Base-by-base conservation (phyloP, 1,140 invertebrate species). In the Ceratina australensis region DNA sequence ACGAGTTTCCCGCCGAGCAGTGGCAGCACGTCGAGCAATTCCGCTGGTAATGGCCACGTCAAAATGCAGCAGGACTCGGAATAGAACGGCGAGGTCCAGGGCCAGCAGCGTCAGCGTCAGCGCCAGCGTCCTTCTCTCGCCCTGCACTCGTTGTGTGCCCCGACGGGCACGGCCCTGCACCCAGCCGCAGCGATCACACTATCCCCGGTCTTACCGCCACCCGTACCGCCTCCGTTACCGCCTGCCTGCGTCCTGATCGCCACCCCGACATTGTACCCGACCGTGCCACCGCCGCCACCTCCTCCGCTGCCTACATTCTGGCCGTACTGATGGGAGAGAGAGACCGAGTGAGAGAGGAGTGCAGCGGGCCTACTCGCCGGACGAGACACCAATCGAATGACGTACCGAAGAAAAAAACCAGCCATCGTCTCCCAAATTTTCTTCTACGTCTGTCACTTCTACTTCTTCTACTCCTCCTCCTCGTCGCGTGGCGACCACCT, bases 1-100 rank as follows among this genome's bases (percentile, higher is more conserved):
- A 88, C 90, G 63, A 92, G 87, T 80, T 92, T 92, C 89, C 91
- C 91, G 24, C 87, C 91, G 2, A 90, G 87, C 85, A 89, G 87
- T 72, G 85, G 86, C 76, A 88, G 84, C 79, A 81, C 87, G 64
- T 87, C 90, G 57, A 89, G 88, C 84, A 92, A 90, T 89, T 89
- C 90, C 77, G 84, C 89, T 84, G 91, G 90, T 86, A 92, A 92
- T 85, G 91, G 91, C 81, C 92, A 92, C 87, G 87, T 82, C 75
- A 92, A 92, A 92, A 92, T 92, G 91, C 91, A 92, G 89, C 92
- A 92, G 76, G 91, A 92, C 85, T 87, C 90, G 84, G 92, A 92
- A 92, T 92, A 92, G 92, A 92, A 92, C 90, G 90, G 89, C 88
- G 92, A 92, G 90, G 90, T 89, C 89, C 90, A 91, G 91, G 92